Evolutionary conservation across 2,113 vertebrate genomes (phyloP).

Genomic region (Balaeniceps rex): DNA sequence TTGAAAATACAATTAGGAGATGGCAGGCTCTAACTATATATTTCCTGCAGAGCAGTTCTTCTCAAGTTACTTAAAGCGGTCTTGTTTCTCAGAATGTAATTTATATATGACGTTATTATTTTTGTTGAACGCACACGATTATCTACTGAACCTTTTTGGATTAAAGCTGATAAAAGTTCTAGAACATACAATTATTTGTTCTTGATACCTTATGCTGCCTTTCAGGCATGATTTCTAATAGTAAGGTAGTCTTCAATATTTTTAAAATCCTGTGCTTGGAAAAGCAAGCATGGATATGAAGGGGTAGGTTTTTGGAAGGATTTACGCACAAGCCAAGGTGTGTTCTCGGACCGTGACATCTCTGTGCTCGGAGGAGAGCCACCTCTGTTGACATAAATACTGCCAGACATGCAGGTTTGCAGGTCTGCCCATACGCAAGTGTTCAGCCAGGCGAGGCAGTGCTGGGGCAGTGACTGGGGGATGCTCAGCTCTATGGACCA

Average conservation of each 20-base stretch:
- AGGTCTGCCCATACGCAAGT: background rate
- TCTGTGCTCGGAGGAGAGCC: background rate
- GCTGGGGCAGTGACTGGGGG: background rate
- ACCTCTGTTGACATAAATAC: background rate
- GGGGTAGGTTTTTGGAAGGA: background rate
- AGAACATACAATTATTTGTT: background rate
- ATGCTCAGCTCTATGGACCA: background rate
- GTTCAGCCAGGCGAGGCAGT: background rate
- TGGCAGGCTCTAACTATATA: background rate
- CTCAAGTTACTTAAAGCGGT: background rate
- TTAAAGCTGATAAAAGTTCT: background rate
- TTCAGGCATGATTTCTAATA: background rate
- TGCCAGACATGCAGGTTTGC: background rate
- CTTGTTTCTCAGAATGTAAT: background rate
- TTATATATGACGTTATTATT: background rate
- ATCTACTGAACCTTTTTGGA: background rate
- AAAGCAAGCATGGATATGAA: background rate
- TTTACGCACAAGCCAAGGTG: fast-evolving
- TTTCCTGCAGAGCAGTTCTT: background rate
- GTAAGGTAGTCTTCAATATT: background rate
- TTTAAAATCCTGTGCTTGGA: background rate
- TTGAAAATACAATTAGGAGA: conserved; percentile 13
- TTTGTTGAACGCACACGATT: background rate
- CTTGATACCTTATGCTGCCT: background rate
- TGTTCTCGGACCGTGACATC: fast-evolving